These are phyloP conservation scores for Bolinopsis microptera DNA, from an alignment of 37 sponge, comb jelly and placozoan species.

Conservation along the genomic window DNA sequence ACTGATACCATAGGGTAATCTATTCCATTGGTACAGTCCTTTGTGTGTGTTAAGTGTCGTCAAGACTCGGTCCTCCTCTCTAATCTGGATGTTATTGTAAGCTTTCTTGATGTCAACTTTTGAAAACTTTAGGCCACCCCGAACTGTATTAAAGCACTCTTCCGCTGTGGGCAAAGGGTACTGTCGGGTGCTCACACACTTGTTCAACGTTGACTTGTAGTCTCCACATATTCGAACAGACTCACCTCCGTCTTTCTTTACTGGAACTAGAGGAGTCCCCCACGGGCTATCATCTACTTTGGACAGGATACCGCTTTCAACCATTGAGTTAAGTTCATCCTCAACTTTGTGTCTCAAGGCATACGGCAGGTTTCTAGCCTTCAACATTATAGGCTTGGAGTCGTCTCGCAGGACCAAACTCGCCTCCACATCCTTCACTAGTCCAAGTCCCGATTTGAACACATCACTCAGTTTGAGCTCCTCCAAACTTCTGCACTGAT, in stretches of 20 bases:
- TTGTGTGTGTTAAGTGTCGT: background rate
- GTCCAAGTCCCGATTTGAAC: background rate
- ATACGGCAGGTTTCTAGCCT: background rate
- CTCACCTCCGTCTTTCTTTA: background rate
- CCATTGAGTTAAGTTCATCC: background rate
- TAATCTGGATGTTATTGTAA: background rate
- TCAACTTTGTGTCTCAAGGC: background rate
- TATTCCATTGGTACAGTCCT: constrained; percentile 29
- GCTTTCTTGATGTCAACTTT: constrained; percentile 7
- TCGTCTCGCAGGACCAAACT: background rate
- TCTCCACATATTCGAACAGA: constrained; percentile 1
- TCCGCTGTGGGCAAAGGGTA: background rate
- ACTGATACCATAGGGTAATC: background rate
- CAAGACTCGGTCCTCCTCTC: background rate
- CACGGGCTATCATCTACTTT: background rate
- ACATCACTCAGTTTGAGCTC: constrained; percentile 19
- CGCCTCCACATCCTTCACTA: background rate
- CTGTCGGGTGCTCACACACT: background rate
- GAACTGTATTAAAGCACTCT: background rate
- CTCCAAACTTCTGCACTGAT: no score
- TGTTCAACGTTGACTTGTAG: background rate
- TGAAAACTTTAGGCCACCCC: background rate
- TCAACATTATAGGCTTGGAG: background rate
- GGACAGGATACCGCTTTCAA: background rate
- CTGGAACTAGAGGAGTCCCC: constrained; percentile 1